A percentile compares a stretch with the other conserved stretches of the same genome.
Conservation (phyloP, 2,113 vertebrate genomes). For the Dissostichus mawsoni region DNA sequence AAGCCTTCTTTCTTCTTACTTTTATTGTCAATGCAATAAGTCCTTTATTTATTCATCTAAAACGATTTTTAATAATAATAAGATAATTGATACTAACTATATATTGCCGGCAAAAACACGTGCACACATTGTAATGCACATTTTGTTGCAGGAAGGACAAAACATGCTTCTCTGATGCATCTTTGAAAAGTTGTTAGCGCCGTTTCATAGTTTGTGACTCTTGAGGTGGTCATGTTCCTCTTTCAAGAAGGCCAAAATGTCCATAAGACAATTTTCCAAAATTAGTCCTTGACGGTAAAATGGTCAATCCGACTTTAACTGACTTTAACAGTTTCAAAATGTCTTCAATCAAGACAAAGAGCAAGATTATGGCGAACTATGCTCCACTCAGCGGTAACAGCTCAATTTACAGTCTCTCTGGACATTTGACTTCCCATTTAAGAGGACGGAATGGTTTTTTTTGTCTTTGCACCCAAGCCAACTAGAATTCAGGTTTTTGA, state of each 20-base stretch:
- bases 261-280: neutral
- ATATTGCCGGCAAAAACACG: neutral
- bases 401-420: neutral
- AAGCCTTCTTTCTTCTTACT: neutral
- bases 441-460: too few relatives aligned
- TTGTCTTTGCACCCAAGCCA: neutral
- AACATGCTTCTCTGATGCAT: slow-evolving; percentile 18
- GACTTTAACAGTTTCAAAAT: neutral
- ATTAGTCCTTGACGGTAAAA: neutral
- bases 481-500: neutral
- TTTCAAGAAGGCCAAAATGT: neutral
- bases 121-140: neutral
- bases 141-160: neutral
- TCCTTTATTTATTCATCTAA: neutral
- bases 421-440: neutral
- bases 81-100: too few relatives aligned
- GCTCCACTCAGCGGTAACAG: neutral
- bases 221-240: neutral
- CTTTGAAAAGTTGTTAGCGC: slow-evolving; percentile 15
- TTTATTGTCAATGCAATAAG: neutral
- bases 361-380: neutral
- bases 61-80: too few relatives aligned
- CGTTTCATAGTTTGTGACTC: neutral
- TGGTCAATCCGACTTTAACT: neutral
- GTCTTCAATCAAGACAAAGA: neutral